Evolutionary conservation across 2,888 invertebrate species (phyloP).

Genomic region (Pocota personata): DNA sequence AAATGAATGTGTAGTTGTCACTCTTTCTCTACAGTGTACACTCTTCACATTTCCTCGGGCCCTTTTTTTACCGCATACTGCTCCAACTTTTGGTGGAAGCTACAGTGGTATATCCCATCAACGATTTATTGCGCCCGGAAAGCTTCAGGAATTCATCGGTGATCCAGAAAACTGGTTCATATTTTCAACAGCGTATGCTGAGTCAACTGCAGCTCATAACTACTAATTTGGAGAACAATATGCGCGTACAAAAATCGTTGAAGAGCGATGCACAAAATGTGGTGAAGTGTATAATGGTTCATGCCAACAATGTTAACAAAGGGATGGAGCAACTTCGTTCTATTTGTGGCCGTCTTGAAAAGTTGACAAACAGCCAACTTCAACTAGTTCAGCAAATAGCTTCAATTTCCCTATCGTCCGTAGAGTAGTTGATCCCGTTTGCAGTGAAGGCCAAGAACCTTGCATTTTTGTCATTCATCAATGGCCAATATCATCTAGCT

Average conservation of each 20-base stretch:
- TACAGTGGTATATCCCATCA: constrained; percentile 6
- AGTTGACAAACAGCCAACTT: too few species aligned
- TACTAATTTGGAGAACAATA: constrained; percentile 62
- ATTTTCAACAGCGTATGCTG: constrained; percentile 58
- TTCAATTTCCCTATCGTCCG: not conserved
- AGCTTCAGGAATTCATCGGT: constrained; percentile 53
- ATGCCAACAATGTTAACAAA: not conserved
- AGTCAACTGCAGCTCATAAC: constrained; percentile 59
- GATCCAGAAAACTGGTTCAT: constrained; percentile 67
- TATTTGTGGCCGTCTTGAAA: too few species aligned
- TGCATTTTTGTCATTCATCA: too few species aligned
- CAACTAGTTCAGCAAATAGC: too few species aligned
- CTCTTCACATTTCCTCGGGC: too few species aligned
- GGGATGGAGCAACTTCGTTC: not conserved
- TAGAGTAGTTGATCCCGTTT: constrained; percentile 44
- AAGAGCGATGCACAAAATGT: constrained; percentile 25
- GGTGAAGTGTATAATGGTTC: not conserved
- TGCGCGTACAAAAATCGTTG: too few species aligned
- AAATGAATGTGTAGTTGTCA: too few species aligned
- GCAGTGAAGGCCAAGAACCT: constrained; percentile 23
- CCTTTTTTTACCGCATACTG: not conserved
- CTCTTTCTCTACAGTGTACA: too few species aligned
- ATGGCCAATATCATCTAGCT: too few species aligned
- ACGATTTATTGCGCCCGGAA: constrained; percentile 8
- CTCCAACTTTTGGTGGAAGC: constrained; percentile 2